These are phyloP conservation scores for Chymomyza procnemis DNA, from an alignment of 2,888 invertebrate genomes.

Conservation along the genomic window DNA sequence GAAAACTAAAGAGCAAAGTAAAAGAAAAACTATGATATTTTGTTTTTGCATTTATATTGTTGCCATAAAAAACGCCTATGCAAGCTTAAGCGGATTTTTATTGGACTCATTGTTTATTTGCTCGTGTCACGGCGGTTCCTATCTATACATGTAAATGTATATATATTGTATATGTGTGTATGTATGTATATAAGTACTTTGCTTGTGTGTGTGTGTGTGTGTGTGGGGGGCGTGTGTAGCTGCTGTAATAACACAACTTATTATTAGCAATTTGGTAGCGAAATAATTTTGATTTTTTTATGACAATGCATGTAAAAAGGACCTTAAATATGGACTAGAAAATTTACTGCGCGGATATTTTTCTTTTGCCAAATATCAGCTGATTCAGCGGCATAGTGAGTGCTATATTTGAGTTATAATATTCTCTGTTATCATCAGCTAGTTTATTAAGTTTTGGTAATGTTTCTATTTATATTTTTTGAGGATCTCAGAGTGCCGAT, in stretches of 20 bases:
- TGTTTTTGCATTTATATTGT: conserved; percentile 72
- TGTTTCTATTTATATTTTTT: too few species aligned
- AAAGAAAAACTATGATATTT: conserved; percentile 30
- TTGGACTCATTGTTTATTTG: conserved; percentile 72
- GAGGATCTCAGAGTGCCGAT: too few species aligned
- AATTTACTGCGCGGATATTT: neutral
- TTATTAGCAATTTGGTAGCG: conserved; percentile 68
- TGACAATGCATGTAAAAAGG: conserved; percentile 31
- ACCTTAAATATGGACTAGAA: neutral
- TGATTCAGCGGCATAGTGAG: neutral
- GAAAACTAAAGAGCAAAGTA: neutral
- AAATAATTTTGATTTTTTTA: conserved; percentile 67
- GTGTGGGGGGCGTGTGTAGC: conserved; percentile 20
- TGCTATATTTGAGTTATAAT: too few species aligned
- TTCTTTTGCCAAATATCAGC: neutral
- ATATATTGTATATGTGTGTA: neutral
- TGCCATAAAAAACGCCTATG: conserved; percentile 76
- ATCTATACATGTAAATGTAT: conserved; percentile 27
- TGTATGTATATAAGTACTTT: neutral
- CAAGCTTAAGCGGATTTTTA: conserved; percentile 74
- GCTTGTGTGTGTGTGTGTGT: neutral
- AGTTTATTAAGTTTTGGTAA: too few species aligned
- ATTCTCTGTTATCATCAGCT: neutral
- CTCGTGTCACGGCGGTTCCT: conserved; percentile 59
- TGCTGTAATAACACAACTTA: conserved; percentile 60